Base-by-base conservation (phyloP, 2,113 vertebrate species). In the Columbina picui region DNA sequence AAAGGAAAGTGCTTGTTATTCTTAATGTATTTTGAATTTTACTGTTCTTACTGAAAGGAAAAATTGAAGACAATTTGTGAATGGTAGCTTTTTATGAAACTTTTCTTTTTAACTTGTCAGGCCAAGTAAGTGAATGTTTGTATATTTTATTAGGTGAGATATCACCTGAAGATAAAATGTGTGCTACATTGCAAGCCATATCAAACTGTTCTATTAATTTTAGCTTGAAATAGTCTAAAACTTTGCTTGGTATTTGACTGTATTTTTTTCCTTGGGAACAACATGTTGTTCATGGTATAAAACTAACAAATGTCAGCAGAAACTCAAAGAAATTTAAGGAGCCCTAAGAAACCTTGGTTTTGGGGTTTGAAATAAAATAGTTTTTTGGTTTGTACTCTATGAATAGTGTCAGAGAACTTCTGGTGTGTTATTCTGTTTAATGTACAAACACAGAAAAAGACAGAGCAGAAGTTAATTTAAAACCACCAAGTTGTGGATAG, bases 1-100 rank as follows among this genome's bases (percentile, higher is more conserved):
- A 63, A 96, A 94, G 65, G n/a, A 29, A 80, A 91, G 22, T 83
- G 15, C 41, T 95, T 85, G 79, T 94, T 95, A 36, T 29, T 47
- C 20, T 95, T 91, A 27, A 34, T 53, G 8, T 79, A 34, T 82
- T 78, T 76, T 87, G 30, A 86, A 39, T 81, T 93, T 82, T 83
- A 39, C 52, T 87, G 22, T 39, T 94, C 26, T 74, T 85, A 52
- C 57, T 88, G 69, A 57, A 65, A 82, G 59, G 34, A 64, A 89
- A 90, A 93, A 86, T 50, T 88, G 6, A 65, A 89, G 79, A 71
- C 95, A 57, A 88, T 75, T 69, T 77, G 41, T 75, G 84, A 29
- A 84, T 93, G n/a, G 8, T 68, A 20, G 65, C 8, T 34, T 55
- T 55, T 14, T 1, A 23, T 61, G 30, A 26, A 25, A 2, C 12